These are phyloP conservation scores for Conchocele bisecta DNA, from an alignment of 2,888 invertebrate species.

Conservation along the genomic window DNA sequence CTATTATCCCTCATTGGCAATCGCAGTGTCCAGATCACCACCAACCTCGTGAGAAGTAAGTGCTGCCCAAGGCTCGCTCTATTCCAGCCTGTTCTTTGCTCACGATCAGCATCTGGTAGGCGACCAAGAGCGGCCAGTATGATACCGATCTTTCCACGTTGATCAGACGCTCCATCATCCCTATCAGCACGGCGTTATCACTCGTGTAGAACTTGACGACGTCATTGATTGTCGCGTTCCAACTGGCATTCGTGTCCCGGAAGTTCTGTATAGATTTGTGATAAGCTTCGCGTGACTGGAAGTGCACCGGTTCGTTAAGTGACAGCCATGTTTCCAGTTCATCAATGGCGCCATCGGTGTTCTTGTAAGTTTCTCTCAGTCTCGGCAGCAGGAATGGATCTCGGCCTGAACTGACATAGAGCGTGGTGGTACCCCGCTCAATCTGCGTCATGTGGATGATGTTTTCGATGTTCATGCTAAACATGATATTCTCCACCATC, in stretches of 20 bases:
- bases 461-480: conserved; percentile 64
- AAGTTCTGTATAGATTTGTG: conserved; percentile 27
- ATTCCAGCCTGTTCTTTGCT: conserved; percentile 72
- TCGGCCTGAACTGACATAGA: conserved; percentile 67
- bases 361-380: conserved; percentile 30
- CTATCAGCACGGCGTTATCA: conserved; percentile 57
- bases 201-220: conserved; percentile 62
- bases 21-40: no score
- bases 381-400: conserved; percentile 20
- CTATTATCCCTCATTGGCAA: no score
- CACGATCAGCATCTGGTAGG: conserved; percentile 69
- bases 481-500: conserved; percentile 36
- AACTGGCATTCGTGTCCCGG: conserved; percentile 22
- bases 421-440: conserved; percentile 69
- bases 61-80: conserved; percentile 71
- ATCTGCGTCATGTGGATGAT: conserved; percentile 68
- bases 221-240: conserved; percentile 36
- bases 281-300: conserved; percentile 18
- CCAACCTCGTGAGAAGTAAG: conserved; percentile 69
- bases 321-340: conserved; percentile 38
- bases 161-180: conserved; percentile 60
- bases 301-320: conserved; percentile 3
- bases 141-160: conserved; percentile 46
- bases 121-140: conserved; percentile 67
- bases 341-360: conserved; percentile 46